phyloP scores from a whole-genome alignment of 2,113 vertebrate species.

The Lethenteron camtschaticum region DNA sequence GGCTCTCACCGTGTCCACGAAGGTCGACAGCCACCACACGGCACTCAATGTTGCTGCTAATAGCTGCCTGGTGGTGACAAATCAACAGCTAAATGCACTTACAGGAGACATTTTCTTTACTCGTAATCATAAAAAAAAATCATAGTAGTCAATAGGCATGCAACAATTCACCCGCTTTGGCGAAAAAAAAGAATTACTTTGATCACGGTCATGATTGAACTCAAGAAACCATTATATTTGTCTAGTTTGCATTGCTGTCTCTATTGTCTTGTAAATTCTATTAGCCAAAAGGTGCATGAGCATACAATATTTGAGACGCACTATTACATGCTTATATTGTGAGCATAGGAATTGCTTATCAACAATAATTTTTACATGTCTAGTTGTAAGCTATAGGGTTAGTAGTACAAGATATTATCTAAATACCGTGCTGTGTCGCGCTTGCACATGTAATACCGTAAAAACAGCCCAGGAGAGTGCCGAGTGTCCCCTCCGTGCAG shows the following conservation, averaged over 20 bases:
- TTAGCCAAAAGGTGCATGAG: too few relatives aligned
- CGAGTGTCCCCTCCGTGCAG: slow-evolving; percentile 88
- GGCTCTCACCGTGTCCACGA: slow-evolving; percentile 46
- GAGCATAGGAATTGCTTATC: too few relatives aligned
- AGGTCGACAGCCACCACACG: slow-evolving; percentile 81
- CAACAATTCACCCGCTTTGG: background rate
- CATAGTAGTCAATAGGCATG: background rate
- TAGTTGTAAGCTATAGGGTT: background rate
- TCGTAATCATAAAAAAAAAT: too few relatives aligned
- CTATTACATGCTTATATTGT: too few relatives aligned
- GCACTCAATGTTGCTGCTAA: slow-evolving; percentile 63
- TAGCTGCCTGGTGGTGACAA: slow-evolving; percentile 38
- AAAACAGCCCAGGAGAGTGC: slow-evolving; percentile 97
- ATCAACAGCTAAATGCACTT: background rate
- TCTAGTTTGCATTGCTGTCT: too few relatives aligned
- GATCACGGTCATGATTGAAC: background rate
- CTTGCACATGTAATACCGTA: slow-evolving; percentile 31
- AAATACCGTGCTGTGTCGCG: background rate
- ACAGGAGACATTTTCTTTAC: background rate
- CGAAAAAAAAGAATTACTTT: background rate
- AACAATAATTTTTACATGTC: too few relatives aligned
- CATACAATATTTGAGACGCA: too few relatives aligned
- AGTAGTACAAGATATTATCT: background rate
- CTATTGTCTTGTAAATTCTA: too few relatives aligned
- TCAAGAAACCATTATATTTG: too few relatives aligned